phyloP scores from a whole-genome alignment of 2,797 vertebrate species.

The Sciurus vulgaris region DNA sequence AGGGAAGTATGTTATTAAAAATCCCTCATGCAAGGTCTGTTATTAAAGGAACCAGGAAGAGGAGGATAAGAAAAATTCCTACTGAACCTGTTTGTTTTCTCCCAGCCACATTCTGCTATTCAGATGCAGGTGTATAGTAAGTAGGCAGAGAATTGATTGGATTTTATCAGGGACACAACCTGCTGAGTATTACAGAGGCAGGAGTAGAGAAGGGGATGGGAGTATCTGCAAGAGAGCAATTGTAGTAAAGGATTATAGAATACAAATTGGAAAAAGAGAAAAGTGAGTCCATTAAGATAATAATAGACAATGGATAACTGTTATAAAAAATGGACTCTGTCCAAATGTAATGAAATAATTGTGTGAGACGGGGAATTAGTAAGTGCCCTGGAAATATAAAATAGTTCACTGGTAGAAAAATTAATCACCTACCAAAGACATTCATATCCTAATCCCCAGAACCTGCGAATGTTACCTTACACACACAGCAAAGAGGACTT shows the following conservation, averaged over 20 bases:
- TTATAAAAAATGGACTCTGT: constrained; percentile 11
- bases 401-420: neutral
- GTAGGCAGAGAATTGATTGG: neutral
- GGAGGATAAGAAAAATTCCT: neutral
- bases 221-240: neutral
- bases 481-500: neutral
- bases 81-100: neutral
- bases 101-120: neutral
- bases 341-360: constrained; percentile 43
- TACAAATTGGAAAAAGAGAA: constrained; percentile 22
- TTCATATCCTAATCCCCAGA: neutral
- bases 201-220: fast-evolving
- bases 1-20: neutral
- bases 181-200: neutral
- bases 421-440: neutral
- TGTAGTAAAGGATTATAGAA: neutral
- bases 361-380: neutral
- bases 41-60: neutral
- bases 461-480: neutral
- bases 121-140: neutral
- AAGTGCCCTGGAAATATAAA: constrained; percentile 27
- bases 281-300: neutral
- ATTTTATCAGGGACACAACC: neutral
- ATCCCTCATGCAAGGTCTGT: neutral
- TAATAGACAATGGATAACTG: constrained; percentile 11